Evolutionary conservation across 2,113 vertebrate species (phyloP), one percentile per base, ranked within the genome.

Genomic region (Hucho hucho): DNA sequence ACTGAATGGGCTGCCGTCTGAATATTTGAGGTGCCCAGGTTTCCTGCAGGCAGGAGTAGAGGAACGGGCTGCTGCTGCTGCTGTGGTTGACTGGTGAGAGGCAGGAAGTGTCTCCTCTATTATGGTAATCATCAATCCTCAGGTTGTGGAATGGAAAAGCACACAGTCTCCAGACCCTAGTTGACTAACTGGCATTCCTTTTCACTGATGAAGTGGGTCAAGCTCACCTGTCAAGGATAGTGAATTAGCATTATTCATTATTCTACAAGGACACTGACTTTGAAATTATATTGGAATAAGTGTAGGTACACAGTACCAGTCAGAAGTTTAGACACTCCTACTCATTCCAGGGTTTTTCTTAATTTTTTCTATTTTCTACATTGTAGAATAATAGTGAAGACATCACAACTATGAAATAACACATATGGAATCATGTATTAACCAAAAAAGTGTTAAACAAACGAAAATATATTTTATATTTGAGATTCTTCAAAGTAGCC

Each of bases 21-120:
- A 88, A 83, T 88, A 83, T 88, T 84, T 86, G 24, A 64, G 18
- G 53, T n/a, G 68, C 64, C 14, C 58, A 73, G 68, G 43, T 29
- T 66, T 16, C 37, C 64, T 73, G 71, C 72, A 70, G 69, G 73
- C 73, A 24, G 13, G 43, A 73, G 65, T 13, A 18, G 13, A 53
- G 49, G 16, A 53, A 18, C 16, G 47, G 47, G 75, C 65, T 69
- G 59, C 59, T 43, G 22, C 37, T 70, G 43, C 20, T 29, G 47
- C 3, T 28, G 70, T 65, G 43, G 76, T 49, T 78, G 64, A 75
- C 70, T 61, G 26, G 6, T 18, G 73, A 37, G 49, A 69, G 49
- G 49, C 56, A 71, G 32, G 56, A 46, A 75, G 49, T 14, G 4
- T 2, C 4, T 53, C 76, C 37, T 29, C 14, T 22, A 65, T 78